Evolutionary conservation across 2,888 invertebrate genomes (phyloP), one percentile per base, ranked within the genome.

Genomic region (Lydus trimaculatus): DNA sequence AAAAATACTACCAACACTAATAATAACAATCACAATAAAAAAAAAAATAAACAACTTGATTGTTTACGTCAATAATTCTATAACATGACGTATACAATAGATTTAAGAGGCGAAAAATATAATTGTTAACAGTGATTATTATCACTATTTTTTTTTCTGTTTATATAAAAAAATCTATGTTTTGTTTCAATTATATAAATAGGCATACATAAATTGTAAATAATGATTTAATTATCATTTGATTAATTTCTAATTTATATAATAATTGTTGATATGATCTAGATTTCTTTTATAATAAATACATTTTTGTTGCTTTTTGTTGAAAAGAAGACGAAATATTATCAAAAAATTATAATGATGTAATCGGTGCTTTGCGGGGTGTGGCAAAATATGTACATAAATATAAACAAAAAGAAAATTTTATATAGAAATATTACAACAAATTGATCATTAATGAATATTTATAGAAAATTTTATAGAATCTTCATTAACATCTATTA

Each of bases 41-140:
- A 52, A 52, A 43, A 43, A 13, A 43, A 43, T 43, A 43, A 43
- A 52, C 20, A 20, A 52, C 23, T 52, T 52, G 11, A 17, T 17
- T 43, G 43, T 52, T 52, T 52, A 23, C 48, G 48, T 52, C 48
- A 52, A 52, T 23, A 43, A 52, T 43, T 52, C 17, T 9, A 52
- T 52, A 23, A 23, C n/a, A 52, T 52, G 48, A 52, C 48, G 48
- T 52, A 9, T n/a, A 52, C 11, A 17, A 17, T 43, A 17, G 43
- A n/a, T 43, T 43, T 43, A 8, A 43, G 43, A n/a, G 6, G 1
- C 3, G 13, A 36, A 36, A 15, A 15, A 36, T 15, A 17, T 43
- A n/a, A 6, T 43, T 43, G 17, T n/a, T 43, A 43, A 43, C 8
- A 17, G n/a, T 43, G 5, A 43, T 8, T 17, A 7, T 43, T 43